Conservation (phyloP, 2,888 invertebrate genomes). For the Crocallis elinguaria region DNA sequence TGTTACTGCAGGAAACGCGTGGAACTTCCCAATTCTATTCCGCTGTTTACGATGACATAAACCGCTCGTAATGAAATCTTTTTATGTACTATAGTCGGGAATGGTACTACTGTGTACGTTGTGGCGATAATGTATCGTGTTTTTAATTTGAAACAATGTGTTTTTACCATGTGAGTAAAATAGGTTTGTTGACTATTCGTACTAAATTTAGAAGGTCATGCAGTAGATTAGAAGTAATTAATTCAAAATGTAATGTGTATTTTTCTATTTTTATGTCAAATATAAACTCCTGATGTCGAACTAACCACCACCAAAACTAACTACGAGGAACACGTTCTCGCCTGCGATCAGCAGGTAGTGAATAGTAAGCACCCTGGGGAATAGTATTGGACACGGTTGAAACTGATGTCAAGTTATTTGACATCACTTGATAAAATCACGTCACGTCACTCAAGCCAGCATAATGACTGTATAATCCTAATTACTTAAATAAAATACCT, state of each 20-base stretch:
- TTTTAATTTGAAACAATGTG: neutral
- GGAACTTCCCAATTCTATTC: constrained; percentile 49
- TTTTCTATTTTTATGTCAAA: too few species aligned
- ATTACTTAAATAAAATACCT: too few species aligned
- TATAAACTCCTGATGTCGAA: too few species aligned
- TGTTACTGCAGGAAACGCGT: constrained; percentile 47
- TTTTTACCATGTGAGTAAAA: neutral
- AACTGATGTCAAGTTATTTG: too few species aligned
- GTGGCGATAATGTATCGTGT: constrained; percentile 10
- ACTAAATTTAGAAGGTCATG: neutral
- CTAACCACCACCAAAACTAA: too few species aligned
- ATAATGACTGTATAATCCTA: too few species aligned
- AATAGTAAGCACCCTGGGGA: too few species aligned
- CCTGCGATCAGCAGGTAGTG: too few species aligned
- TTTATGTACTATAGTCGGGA: constrained; percentile 31
- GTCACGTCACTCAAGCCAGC: too few species aligned
- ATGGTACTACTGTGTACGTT: constrained; percentile 9
- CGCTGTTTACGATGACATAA: constrained; percentile 50
- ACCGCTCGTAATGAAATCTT: constrained; percentile 43
- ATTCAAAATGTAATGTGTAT: neutral
- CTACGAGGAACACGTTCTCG: too few species aligned
- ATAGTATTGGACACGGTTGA: too few species aligned
- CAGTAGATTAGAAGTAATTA: neutral
- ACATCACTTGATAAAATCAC: too few species aligned
- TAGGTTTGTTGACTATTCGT: neutral